phyloP scores from a whole-genome alignment of 1,140 invertebrate genomes.

The Aphelenchoides fujianensis region DNA sequence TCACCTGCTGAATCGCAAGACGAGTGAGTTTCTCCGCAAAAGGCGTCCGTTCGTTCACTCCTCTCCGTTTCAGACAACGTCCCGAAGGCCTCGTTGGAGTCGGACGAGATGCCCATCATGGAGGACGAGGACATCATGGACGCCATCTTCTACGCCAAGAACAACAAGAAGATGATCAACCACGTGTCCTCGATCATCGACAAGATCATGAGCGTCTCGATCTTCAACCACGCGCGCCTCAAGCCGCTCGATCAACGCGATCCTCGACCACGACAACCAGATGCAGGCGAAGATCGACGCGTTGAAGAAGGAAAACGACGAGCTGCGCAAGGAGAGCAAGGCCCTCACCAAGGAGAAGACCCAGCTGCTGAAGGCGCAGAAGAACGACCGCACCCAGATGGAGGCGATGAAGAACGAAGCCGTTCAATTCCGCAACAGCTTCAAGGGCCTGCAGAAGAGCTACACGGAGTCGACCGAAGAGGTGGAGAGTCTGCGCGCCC shows the following conservation, averaged over 20 bases:
- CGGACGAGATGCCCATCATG: background rate
- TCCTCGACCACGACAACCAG: background rate
- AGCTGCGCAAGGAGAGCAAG: conserved; percentile 9
- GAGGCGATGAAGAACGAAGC: background rate
- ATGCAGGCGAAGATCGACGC: conserved; percentile 5
- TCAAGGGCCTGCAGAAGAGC: background rate
- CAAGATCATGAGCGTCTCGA: background rate
- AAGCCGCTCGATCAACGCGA: conserved; percentile 9
- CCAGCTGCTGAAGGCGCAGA: conserved; percentile 6
- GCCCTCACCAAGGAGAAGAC: conserved; percentile 13
- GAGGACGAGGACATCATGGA: background rate
- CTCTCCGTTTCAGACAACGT: too few species aligned
- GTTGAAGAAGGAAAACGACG: background rate
- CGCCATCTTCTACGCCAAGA: background rate
- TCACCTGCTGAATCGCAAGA: background rate
- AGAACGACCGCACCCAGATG: background rate
- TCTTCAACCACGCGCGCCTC: background rate
- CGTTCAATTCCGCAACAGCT: background rate
- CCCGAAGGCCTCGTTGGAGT: background rate
- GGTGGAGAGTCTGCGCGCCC: background rate
- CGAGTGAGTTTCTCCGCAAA: background rate
- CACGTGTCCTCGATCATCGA: too few species aligned
- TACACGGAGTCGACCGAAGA: conserved; percentile 5
- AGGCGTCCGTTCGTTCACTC: too few species aligned
- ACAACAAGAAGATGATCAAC: background rate